Evolutionary conservation across 2,113 vertebrate species (phyloP).

Genomic region (Macquaria australasica): DNA sequence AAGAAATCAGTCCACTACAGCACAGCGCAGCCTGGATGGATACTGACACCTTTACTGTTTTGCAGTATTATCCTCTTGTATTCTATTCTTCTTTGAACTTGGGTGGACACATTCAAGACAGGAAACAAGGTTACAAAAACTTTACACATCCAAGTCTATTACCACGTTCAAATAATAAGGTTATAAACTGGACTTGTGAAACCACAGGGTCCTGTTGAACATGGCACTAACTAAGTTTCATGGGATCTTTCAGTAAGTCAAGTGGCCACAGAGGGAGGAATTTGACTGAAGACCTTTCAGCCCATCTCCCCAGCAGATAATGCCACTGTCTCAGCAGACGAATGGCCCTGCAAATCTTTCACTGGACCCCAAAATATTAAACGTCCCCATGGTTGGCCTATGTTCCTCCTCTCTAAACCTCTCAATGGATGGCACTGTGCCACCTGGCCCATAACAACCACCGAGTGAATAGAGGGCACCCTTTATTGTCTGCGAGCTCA

Average conservation of each 20-base stretch:
- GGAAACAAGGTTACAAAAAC: conserved; percentile 43
- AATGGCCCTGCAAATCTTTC: conserved; percentile 73
- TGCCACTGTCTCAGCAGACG: conserved; percentile 50
- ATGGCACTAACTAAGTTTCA: conserved; percentile 26
- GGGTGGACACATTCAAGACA: conserved; percentile 28
- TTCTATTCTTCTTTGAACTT: conserved; percentile 13
- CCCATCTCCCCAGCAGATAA: conserved; percentile 34
- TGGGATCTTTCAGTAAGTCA: conserved; percentile 25
- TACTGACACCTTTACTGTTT: not conserved
- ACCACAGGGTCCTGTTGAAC: conserved; percentile 19
- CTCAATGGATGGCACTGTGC: conserved; percentile 79
- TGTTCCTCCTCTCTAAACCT: conserved; percentile 64
- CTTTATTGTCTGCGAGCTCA: conserved; percentile 71
- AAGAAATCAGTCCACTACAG: not conserved
- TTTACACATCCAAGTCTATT: conserved; percentile 32
- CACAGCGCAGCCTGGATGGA: not conserved
- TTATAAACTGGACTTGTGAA: conserved; percentile 54
- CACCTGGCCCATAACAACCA: conserved; percentile 72
- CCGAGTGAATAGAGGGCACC: conserved; percentile 63
- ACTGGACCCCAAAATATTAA: conserved; percentile 78
- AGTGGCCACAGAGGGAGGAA: conserved; percentile 16
- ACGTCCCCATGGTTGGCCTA: conserved; percentile 67
- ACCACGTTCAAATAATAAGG: conserved; percentile 35
- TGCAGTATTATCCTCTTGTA: not conserved
- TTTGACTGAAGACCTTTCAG: conserved; percentile 38